Conservation (phyloP, 2,888 invertebrate species). For the Phyllotreta striolata region DNA sequence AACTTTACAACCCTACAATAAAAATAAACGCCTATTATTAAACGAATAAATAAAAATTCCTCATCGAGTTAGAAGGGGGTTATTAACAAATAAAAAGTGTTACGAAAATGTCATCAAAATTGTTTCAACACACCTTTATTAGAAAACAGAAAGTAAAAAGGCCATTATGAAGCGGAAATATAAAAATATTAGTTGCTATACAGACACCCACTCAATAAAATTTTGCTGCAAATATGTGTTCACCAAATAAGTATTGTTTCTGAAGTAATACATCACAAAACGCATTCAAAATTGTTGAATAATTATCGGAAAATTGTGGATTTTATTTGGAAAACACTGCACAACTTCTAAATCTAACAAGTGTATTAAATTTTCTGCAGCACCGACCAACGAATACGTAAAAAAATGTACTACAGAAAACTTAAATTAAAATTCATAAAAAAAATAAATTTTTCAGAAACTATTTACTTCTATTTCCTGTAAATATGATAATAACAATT, state of each 20-base stretch:
- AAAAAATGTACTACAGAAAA: no score
- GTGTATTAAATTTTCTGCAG: slow-evolving; percentile 5
- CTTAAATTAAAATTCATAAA: no score
- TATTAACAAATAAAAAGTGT: no score
- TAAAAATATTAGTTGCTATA: slow-evolving; percentile 10
- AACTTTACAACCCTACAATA: no score
- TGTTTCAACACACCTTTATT: slow-evolving; percentile 6
- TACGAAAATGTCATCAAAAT: slow-evolving; percentile 3
- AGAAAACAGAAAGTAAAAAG: slow-evolving; percentile 7
- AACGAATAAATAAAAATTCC: not conserved
- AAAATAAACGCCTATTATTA: no score
- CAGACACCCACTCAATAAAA: slow-evolving; percentile 10
- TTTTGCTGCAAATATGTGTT: slow-evolving; percentile 4
- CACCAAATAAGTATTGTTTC: not conserved
- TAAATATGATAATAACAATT: no score
- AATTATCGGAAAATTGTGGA: not conserved
- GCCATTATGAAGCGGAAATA: slow-evolving; percentile 1
- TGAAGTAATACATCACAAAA: no score
- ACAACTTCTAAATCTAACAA: slow-evolving; percentile 6
- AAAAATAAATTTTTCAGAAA: no score
- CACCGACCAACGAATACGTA: no score
- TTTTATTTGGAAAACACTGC: slow-evolving; percentile 10
- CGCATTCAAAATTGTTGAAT: no score
- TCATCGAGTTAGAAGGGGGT: not conserved
- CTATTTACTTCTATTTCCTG: no score